A percentile compares a stretch with the other conserved stretches of the same genome.
Conservation (phyloP, 2,888 invertebrate genomes). For the Ophion ventricosus region DNA sequence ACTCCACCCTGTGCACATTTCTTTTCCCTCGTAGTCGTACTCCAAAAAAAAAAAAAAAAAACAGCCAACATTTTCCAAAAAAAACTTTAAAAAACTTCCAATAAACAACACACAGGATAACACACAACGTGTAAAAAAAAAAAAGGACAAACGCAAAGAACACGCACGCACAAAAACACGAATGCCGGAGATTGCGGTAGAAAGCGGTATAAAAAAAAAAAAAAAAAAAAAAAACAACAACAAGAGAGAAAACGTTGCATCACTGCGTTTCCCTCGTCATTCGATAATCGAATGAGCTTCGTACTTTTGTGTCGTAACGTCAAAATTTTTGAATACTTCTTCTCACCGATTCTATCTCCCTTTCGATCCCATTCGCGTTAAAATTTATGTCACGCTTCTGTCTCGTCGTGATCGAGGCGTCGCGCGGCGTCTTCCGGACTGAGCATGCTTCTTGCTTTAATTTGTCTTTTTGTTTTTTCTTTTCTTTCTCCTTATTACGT, state of each 20-base stretch:
- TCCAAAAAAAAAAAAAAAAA: slow-evolving; percentile 1
- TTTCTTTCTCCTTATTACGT: no score
- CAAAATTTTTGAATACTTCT: slow-evolving; percentile 56
- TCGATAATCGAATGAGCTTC: slow-evolving; percentile 15
- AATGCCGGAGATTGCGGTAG: slow-evolving; percentile 17
- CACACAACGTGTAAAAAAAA: slow-evolving; percentile 5
- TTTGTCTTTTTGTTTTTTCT: background rate
- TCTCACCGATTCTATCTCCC: slow-evolving; percentile 62
- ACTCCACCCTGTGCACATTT: slow-evolving; percentile 19
- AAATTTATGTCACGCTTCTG: slow-evolving; percentile 66
- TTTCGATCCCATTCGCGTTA: slow-evolving; percentile 46
- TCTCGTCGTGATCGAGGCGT: slow-evolving; percentile 66
- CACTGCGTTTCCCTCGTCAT: slow-evolving; percentile 40
- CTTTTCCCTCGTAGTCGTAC: background rate
- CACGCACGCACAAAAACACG: slow-evolving; percentile 67
- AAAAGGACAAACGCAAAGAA: slow-evolving; percentile 22
- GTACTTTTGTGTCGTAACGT: slow-evolving; percentile 40
- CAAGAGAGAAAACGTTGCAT: background rate
- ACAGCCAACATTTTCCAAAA: background rate
- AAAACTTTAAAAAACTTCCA: slow-evolving; percentile 10
- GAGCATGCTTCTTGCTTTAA: slow-evolving; percentile 33
- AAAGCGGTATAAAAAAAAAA: background rate
- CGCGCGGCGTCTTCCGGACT: slow-evolving; percentile 60
- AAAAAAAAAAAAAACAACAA: background rate
- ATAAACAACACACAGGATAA: slow-evolving; percentile 30